These are phyloP conservation scores for Drosophila ambigua DNA, from an alignment of 1,140 invertebrate species.

Conservation along the genomic window DNA sequence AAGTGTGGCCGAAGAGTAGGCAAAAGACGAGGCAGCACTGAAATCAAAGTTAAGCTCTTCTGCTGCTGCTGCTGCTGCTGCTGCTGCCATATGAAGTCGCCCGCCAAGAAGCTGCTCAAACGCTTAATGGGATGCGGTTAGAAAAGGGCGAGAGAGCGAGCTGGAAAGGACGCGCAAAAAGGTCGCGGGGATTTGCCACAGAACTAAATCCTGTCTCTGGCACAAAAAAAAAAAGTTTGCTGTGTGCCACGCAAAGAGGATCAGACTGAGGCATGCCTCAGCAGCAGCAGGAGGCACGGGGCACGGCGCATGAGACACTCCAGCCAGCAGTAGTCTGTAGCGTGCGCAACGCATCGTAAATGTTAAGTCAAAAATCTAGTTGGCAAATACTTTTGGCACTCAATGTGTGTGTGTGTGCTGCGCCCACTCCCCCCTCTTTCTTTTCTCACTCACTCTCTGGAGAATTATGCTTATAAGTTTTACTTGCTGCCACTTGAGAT, in stretches of 20 bases:
- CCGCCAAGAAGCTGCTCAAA: constrained; percentile 19
- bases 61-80: not conserved
- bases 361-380: constrained; percentile 79
- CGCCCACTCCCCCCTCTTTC: not conserved
- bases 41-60: constrained; percentile 48
- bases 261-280: constrained; percentile 40
- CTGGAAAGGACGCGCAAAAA: not conserved
- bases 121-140: constrained; percentile 62
- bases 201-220: constrained; percentile 26
- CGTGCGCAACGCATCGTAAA: constrained; percentile 36
- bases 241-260: constrained; percentile 39
- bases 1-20: constrained; percentile 24
- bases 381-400: constrained; percentile 73
- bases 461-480: constrained; percentile 63
- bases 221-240: not conserved
- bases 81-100: constrained; percentile 50
- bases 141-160: constrained; percentile 1
- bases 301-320: not conserved
- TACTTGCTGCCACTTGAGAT: constrained; percentile 19
- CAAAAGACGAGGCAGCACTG: constrained; percentile 1
- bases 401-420: constrained; percentile 5
- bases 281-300: constrained; percentile 9
- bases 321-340: not conserved
- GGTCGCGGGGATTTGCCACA: constrained; percentile 47
- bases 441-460: not conserved